Evolutionary conservation across 2,888 invertebrate genomes (phyloP).

Genomic region (Nebria brevicollis): DNA sequence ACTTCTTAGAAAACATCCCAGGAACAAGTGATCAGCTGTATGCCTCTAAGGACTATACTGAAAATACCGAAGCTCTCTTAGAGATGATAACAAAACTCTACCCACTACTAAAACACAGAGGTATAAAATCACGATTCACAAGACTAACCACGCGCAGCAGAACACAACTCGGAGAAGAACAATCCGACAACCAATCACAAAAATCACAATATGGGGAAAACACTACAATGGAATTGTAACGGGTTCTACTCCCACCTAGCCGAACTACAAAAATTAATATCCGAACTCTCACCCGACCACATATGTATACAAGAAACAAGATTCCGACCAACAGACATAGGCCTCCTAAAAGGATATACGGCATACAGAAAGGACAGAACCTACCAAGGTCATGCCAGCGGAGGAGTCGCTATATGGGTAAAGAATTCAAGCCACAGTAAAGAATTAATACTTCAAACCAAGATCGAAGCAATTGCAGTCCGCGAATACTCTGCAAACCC

Average conservation of each 20-base stretch:
- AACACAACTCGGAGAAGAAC: not conserved
- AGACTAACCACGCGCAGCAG: not conserved
- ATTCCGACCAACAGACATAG: not conserved
- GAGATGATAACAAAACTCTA: not conserved
- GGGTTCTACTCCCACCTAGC: slow-evolving; percentile 17
- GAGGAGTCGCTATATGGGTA: slow-evolving; percentile 48
- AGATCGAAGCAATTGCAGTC: slow-evolving; percentile 33
- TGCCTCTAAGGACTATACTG: not conserved
- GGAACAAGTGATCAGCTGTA: not conserved
- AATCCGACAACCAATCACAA: not conserved
- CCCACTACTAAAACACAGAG: not conserved
- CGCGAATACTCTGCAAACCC: slow-evolving; percentile 5
- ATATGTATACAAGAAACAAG: slow-evolving; percentile 10
- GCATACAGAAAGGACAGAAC: slow-evolving; percentile 1
- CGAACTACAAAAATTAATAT: not conserved
- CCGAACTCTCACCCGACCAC: not conserved
- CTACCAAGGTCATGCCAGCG: slow-evolving; percentile 42
- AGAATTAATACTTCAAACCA: slow-evolving; percentile 44
- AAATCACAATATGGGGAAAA: not conserved
- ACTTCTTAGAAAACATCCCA: not conserved
- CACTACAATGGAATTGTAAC: slow-evolving; percentile 12
- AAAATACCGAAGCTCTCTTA: not conserved
- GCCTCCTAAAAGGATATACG: not conserved
- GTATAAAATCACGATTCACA: not conserved
- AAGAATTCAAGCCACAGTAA: slow-evolving; percentile 37